Percentiles rank a stretch among this genome's conserved stretches.
phyloP scores from a whole-genome alignment of 2,888 invertebrate species.

The Synergus umbraculus region DNA sequence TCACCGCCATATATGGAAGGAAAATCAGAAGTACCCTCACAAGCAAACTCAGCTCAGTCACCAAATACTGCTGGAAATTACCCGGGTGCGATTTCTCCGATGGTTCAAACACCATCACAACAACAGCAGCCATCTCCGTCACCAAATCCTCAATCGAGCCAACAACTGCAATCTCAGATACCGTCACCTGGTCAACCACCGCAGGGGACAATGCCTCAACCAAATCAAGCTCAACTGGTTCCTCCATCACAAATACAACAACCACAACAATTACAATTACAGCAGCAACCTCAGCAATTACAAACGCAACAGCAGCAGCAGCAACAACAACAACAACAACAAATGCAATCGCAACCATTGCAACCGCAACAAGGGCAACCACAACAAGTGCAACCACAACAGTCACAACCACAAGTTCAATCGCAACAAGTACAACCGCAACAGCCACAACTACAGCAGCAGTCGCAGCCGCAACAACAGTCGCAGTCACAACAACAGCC shows the following conservation, averaged over 20 bases:
- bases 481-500: constrained; percentile 67
- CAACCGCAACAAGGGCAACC: constrained; percentile 44
- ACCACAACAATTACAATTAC: constrained; percentile 38
- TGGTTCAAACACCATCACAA: constrained; percentile 64
- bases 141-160: constrained; percentile 57
- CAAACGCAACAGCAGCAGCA: constrained; percentile 30
- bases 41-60: constrained; percentile 57
- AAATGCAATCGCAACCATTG: not conserved
- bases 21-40: constrained; percentile 65
- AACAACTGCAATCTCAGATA: constrained; percentile 65
- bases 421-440: constrained; percentile 41
- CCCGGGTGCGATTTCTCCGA: constrained; percentile 66
- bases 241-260: constrained; percentile 44
- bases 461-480: constrained; percentile 72
- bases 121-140: constrained; percentile 43
- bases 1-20: constrained; percentile 71
- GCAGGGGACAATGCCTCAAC: constrained; percentile 20
- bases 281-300: constrained; percentile 49
- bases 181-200: constrained; percentile 63
- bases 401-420: constrained; percentile 27
- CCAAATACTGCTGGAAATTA: constrained; percentile 64
- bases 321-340: not conserved
- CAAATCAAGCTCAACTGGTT: constrained; percentile 41
- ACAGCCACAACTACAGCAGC: constrained; percentile 78
- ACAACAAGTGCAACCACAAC: constrained; percentile 50